Percentiles rank a stretch among this genome's conserved stretches.
phyloP scores from a whole-genome alignment of 2,113 vertebrate species.

The Neolamprologus toae region DNA sequence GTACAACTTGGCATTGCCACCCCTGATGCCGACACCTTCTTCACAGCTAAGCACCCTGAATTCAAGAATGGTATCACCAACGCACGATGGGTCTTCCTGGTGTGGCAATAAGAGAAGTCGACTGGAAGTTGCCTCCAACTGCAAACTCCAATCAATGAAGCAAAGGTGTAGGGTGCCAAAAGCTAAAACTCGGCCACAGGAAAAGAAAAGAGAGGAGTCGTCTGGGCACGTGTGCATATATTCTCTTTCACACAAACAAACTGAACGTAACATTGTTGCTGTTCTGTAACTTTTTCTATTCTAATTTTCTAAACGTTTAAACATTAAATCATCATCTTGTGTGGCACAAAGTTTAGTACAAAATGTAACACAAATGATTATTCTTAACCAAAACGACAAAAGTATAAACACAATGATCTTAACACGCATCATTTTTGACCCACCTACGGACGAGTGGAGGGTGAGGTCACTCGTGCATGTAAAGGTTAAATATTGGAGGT shows the following conservation, averaged over 20 bases:
- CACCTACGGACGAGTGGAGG: neutral
- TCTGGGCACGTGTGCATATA: accelerated
- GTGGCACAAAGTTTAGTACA: neutral
- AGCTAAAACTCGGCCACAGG: accelerated
- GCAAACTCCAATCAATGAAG: neutral
- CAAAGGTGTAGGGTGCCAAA: neutral
- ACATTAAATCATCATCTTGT: accelerated
- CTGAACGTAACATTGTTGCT: neutral
- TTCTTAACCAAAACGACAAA: neutral
- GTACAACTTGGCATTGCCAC: accelerated
- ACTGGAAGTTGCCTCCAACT: neutral
- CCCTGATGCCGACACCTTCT: accelerated
- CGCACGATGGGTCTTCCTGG: accelerated
- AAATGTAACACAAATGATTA: neutral
- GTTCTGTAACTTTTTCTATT: neutral
- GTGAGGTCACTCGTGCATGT: neutral
- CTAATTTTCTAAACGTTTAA: neutral
- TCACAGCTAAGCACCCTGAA: neutral
- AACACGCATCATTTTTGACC: neutral
- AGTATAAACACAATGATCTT: neutral
- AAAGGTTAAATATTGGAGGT: neutral
- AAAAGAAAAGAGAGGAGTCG: neutral
- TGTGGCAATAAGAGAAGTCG: neutral
- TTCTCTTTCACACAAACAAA: neutral
- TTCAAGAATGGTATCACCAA: neutral